These are phyloP conservation scores for Chaetoderma sp. DNA, from an alignment of 2,888 invertebrate species.

Conservation along the genomic window DNA sequence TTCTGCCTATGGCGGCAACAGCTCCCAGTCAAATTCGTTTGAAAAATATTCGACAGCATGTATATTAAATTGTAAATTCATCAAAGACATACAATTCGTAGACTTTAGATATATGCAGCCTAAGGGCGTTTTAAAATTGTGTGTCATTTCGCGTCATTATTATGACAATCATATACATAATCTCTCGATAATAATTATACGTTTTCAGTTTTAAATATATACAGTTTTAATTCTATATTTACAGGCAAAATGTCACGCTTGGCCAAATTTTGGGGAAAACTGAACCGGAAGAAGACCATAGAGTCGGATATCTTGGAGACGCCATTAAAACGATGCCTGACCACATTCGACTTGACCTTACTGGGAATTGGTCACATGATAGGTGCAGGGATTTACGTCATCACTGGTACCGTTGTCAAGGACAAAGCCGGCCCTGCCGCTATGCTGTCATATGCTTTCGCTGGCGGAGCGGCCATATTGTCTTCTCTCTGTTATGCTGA, in stretches of 20 bases:
- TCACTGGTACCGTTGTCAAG: conserved; percentile 82
- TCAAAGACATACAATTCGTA: too few relatives aligned
- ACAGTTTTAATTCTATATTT: too few relatives aligned
- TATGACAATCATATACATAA: too few relatives aligned
- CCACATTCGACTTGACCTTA: conserved; percentile 86
- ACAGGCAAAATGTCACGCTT: conserved; percentile 21
- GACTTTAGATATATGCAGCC: too few relatives aligned
- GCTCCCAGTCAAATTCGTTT: too few relatives aligned
- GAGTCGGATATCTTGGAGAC: conserved; percentile 56
- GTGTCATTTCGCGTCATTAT: too few relatives aligned
- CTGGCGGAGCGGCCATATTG: conserved; percentile 63
- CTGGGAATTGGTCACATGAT: conserved; percentile 96
- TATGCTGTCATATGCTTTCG: conserved; percentile 78
- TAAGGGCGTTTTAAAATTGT: too few relatives aligned
- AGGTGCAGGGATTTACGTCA: conserved; percentile 96
- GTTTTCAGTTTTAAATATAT: too few relatives aligned
- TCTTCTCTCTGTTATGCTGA: conserved; percentile 71
- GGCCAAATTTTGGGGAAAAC: conserved; percentile 38
- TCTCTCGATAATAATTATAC: too few relatives aligned
- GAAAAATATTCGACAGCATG: too few relatives aligned
- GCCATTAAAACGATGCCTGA: conserved; percentile 76
- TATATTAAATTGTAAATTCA: too few relatives aligned
- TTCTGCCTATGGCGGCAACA: too few relatives aligned
- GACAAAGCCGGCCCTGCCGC: conserved; percentile 65
- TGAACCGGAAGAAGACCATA: conserved; percentile 58